Evolutionary conservation across 1,140 invertebrate genomes (phyloP).

Genomic region (Ceratoteleas bidentatus): DNA sequence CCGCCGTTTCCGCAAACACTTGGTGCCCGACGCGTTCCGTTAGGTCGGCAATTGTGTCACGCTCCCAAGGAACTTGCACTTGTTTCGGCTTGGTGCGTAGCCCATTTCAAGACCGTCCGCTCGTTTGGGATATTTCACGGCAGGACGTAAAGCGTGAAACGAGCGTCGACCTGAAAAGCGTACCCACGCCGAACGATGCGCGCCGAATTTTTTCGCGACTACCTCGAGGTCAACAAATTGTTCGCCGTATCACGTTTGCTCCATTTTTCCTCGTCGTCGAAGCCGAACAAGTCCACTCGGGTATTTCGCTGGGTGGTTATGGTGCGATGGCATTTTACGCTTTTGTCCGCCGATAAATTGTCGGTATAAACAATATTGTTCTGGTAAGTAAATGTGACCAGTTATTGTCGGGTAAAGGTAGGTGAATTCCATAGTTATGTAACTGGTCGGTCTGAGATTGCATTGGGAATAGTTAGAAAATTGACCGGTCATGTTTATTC

Average conservation of each 20-base stretch:
- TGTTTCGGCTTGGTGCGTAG: constrained; percentile 50
- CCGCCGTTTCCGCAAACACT: constrained; percentile 68
- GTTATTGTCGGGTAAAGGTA: no score
- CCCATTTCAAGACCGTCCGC: constrained; percentile 36
- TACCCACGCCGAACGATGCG: constrained; percentile 49
- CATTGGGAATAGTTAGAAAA: no score
- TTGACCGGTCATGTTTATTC: no score
- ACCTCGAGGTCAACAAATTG: constrained; percentile 63
- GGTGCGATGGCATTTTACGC: no score
- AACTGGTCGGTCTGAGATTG: no score
- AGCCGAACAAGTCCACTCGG: constrained; percentile 36
- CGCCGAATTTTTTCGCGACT: constrained; percentile 59
- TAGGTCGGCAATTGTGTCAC: constrained; percentile 67
- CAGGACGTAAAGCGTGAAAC: constrained; percentile 45
- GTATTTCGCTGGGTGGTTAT: constrained; percentile 29
- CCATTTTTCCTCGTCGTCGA: constrained; percentile 62
- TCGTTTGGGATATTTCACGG: constrained; percentile 46
- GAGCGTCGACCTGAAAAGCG: constrained; percentile 44
- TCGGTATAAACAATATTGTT: constrained; percentile 23
- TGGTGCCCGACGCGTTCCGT: constrained; percentile 60
- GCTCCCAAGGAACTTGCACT: constrained; percentile 50
- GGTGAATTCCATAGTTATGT: no score
- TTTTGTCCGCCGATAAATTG: no score
- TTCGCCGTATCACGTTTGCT: constrained; percentile 56
- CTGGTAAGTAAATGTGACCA: constrained; percentile 21